Evolutionary conservation across 2,888 invertebrate genomes (phyloP), one percentile per base, ranked within the genome.

Genomic region (Trisateles emortualis): DNA sequence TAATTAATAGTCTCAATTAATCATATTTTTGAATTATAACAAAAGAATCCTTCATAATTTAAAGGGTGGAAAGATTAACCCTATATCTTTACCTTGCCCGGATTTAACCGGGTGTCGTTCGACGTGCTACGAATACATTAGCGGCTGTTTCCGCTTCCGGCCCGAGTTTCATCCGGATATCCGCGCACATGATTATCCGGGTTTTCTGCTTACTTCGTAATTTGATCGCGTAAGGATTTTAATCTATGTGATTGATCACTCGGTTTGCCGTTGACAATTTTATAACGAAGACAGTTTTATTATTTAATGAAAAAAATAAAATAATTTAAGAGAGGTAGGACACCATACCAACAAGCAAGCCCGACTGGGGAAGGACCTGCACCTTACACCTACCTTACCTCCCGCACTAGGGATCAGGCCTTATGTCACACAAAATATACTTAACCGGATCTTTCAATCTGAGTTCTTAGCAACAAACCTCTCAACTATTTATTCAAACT

Each of bases 121-220:
- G 81, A 88, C 90, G 90, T 86, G 90, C 71, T 62, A 64, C 70
- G 90, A 90, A 91, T 91, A 89, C 79, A 87, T 90, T 88, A 89
- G 72, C 80, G 75, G 75, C 68, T 79, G 71, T 78, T 72, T 74
- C 70, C 72, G 69, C 60, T 61, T 64, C 67, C 71, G 65, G 70
- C 66, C 49, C 58, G 65, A 75, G 65, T 75, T 82, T 79, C 78
- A 82, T 78, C 76, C 82, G 80, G 83, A 79, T 79, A 81, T 77
- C 76, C 75, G 78, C 69, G 83, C 69, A 74, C 80, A 83, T 81
- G 83, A 83, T 87, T 79, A 82, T 83, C 74, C 75, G 64, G 67
- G 64, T 78, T 79, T 74, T 68, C 70, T 71, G 75, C 72, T 76
- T 78, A 72, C 67, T 70, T 58, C 64, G 72, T 79, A 73, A 76